Conservation (phyloP, 1,140 invertebrate species). For the Sarcophaga peregrina region DNA sequence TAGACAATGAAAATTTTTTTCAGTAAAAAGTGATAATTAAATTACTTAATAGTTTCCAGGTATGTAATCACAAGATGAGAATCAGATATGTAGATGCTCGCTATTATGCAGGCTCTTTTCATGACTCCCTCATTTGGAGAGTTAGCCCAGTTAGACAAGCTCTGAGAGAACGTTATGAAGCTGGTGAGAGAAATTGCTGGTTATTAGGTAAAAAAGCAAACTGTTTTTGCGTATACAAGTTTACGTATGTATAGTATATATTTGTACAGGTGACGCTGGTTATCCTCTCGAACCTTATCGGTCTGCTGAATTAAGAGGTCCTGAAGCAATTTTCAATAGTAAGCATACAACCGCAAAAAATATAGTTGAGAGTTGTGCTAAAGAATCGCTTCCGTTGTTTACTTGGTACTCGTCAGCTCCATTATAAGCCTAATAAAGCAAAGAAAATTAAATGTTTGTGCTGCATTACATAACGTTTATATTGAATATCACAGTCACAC, state of each 20-base stretch:
- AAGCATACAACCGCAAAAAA: conserved; percentile 37
- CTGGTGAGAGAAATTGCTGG: neutral
- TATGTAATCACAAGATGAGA: too few species aligned
- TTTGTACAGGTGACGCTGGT: conserved; percentile 6
- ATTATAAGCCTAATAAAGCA: neutral
- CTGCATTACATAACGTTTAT: conserved; percentile 28
- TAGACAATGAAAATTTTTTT: too few species aligned
- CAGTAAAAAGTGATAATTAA: too few species aligned
- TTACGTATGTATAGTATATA: too few species aligned
- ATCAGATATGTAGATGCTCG: too few species aligned
- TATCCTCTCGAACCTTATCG: conserved; percentile 29
- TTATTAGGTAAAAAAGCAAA: too few species aligned
- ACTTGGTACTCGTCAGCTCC: neutral
- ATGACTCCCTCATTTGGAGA: too few species aligned
- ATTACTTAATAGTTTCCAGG: too few species aligned
- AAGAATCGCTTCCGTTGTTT: conserved; percentile 25
- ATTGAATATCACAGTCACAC: neutral
- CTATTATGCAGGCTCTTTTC: too few species aligned
- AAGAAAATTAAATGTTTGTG: neutral
- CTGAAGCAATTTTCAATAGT: conserved; percentile 36
- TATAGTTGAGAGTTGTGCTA: conserved; percentile 27
- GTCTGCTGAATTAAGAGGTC: neutral
- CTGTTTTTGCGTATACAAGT: too few species aligned
- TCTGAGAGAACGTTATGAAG: too few species aligned
- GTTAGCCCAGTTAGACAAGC: too few species aligned